A percentile compares a stretch with the other conserved stretches of the same genome.
Evolutionary conservation across 1,140 invertebrate genomes (phyloP).

Genomic region (Ceratina australensis): DNA sequence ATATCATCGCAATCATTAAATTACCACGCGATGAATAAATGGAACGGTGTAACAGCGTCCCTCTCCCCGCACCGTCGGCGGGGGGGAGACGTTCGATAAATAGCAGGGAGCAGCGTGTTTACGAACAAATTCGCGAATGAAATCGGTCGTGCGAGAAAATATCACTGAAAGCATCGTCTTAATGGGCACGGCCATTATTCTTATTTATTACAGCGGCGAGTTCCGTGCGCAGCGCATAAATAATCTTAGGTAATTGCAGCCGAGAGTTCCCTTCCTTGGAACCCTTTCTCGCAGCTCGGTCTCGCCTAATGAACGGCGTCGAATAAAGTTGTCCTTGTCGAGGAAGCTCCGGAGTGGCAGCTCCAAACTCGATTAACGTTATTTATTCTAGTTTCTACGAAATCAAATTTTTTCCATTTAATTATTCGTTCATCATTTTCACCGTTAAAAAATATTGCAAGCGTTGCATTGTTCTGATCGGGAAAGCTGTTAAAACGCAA

Average conservation of each 20-base stretch:
- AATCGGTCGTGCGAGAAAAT: conserved; percentile 76
- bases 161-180: conserved; percentile 76
- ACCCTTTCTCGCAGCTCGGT: conserved; percentile 33
- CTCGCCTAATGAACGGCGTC: conserved; percentile 39
- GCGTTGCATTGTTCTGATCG: too few species aligned
- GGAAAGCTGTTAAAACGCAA: too few species aligned
- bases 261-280: conserved; percentile 39
- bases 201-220: conserved; percentile 75
- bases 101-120: conserved; percentile 65
- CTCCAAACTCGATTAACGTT: background rate
- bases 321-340: conserved; percentile 45
- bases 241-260: conserved; percentile 76
- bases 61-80: background rate
- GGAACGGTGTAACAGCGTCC: background rate
- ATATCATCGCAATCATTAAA: too few species aligned
- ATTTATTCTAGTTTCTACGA: too few species aligned
- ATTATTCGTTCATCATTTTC: too few species aligned
- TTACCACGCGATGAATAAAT: too few species aligned
- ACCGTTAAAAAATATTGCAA: too few species aligned
- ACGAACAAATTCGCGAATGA: conserved; percentile 73
- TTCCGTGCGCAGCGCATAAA: conserved; percentile 75
- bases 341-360: conserved; percentile 17
- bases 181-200: conserved; percentile 75
- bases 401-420: too few species aligned
- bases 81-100: conserved; percentile 67